Evolutionary conservation across 1,140 invertebrate genomes (phyloP).

Genomic region (Calliphora vicina): DNA sequence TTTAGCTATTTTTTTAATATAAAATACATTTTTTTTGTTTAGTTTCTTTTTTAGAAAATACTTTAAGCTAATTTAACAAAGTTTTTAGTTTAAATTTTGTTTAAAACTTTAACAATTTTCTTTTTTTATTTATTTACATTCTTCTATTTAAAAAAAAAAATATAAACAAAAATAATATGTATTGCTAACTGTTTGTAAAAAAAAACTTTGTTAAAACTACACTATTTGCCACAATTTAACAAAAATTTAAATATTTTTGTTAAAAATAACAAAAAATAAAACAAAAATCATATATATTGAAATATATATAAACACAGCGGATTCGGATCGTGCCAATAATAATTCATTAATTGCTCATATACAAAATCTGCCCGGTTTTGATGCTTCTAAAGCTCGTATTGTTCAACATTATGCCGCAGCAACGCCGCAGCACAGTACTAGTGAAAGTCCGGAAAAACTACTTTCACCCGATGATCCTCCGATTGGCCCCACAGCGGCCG

Average conservation of each 20-base stretch:
- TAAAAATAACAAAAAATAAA: constrained; percentile 22
- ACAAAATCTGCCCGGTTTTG: constrained; percentile 71
- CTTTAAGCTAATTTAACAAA: constrained; percentile 22
- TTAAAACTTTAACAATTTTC: neutral
- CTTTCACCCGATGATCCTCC: constrained; percentile 60
- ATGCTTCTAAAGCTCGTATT: constrained; percentile 71
- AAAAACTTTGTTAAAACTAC: neutral
- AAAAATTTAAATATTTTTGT: neutral
- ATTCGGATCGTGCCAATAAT: constrained; percentile 66
- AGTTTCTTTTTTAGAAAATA: neutral
- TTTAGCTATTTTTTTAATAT: neutral
- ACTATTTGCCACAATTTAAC: neutral
- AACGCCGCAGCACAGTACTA: constrained; percentile 48
- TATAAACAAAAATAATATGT: neutral
- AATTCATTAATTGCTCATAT: constrained; percentile 73
- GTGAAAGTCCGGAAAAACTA: constrained; percentile 38
- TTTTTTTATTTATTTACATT: neutral
- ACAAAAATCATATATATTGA: neutral
- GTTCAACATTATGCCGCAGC: constrained; percentile 70
- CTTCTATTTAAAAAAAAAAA: constrained; percentile 1
- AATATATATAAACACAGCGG: constrained; percentile 46
- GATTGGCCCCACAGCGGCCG: constrained; percentile 73
- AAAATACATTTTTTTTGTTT: neutral
- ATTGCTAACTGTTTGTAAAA: neutral
- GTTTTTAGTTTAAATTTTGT: neutral